Base-by-base conservation (phyloP, 2,113 vertebrate species). In the Hydropotes inermis region DNA sequence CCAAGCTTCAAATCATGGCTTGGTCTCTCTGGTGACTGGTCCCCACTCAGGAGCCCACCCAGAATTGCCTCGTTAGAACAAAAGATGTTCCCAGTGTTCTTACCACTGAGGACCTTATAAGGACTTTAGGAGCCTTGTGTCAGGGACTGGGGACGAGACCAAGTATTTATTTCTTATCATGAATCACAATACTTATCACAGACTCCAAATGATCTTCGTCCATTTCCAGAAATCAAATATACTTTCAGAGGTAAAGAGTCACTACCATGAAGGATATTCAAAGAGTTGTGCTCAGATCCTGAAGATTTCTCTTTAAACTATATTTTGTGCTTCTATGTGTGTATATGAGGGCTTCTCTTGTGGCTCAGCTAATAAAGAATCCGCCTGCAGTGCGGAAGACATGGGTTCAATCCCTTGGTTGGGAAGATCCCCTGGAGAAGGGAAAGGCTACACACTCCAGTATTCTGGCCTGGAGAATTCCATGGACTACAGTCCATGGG, bases 331-430 rank as follows among this genome's bases (percentile, higher is more conserved):
- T 9, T 23, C 2, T 64, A 10, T 13, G 11, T 82, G 21, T 82
- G 14, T 47, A 12, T 58, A 9, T 61, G 10, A 82, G 67, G 67
- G 2, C 67, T 39, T 39, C 11, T 36, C 19, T 39, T 2, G 1
- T 74, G 67, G 36, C 67, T 74, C 67, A 74, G 67, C 36, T 74
- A 36, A 36, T 74, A 74, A 74, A 74, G 36, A 74, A 74, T 74
- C 67, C 0, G 0, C 67, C 21, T 25, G 67, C 19, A 23, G 11
- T 39, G n/a, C 0, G 0, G 19, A 70, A 23, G 67, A 23, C 5
- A 4, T 70, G 67, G 67, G 2, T 39, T 70, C n/a, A 36, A 3
- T 70, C 67, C 67, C 67, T 70, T 2, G n/a, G 67, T 39, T 70
- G 19, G 67, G 67, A 70, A 70, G 67, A 70, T 39, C 67, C 10